Percentiles rank a stretch among this genome's conserved stretches.
Evolutionary conservation across 1,140 invertebrate species (phyloP).

Genomic region (Onthophagus taurus): DNA sequence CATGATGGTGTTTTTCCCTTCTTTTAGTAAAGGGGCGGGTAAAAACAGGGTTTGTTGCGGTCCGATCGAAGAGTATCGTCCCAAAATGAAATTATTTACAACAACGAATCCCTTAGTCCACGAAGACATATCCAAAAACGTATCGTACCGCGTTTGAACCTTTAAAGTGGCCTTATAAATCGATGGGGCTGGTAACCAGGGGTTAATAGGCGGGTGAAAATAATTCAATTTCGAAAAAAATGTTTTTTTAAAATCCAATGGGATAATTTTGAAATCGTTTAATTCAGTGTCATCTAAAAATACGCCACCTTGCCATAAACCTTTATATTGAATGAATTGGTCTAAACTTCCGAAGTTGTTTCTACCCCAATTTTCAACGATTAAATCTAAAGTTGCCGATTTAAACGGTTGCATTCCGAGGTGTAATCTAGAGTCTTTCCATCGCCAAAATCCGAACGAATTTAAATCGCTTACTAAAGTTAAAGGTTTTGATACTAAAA

Average conservation of each 20-base stretch:
- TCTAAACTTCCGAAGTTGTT: slow-evolving; percentile 42
- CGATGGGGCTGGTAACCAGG: slow-evolving; percentile 23
- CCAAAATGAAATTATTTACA: slow-evolving; percentile 55
- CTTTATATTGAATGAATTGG: slow-evolving; percentile 43
- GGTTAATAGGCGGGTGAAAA: slow-evolving; percentile 12
- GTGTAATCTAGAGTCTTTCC: slow-evolving; percentile 29
- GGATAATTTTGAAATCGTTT: slow-evolving; percentile 40
- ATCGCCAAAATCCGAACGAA: slow-evolving; percentile 41
- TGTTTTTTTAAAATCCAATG: slow-evolving; percentile 43
- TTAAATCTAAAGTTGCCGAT: slow-evolving; percentile 41
- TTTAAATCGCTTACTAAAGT: slow-evolving; percentile 26
- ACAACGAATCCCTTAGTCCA: slow-evolving; percentile 51
- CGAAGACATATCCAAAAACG: slow-evolving; percentile 36
- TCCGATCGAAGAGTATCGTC: slow-evolving; percentile 46
- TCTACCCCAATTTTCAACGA: slow-evolving; percentile 52
- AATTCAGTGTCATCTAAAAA: slow-evolving; percentile 36
- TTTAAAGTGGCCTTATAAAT: slow-evolving; percentile 27
- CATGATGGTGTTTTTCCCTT: slow-evolving; percentile 41
- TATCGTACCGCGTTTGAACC: slow-evolving; percentile 20
- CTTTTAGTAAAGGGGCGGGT: slow-evolving; percentile 44
- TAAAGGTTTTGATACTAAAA: slow-evolving; percentile 34
- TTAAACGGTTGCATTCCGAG: slow-evolving; percentile 18
- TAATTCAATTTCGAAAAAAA: slow-evolving; percentile 30
- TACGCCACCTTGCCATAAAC: slow-evolving; percentile 39
- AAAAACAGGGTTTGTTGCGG: slow-evolving; percentile 50